Percentiles rank a stretch among this genome's conserved stretches.
phyloP scores from a whole-genome alignment of 2,797 vertebrate species.

The Acanthurus tractus region DNA sequence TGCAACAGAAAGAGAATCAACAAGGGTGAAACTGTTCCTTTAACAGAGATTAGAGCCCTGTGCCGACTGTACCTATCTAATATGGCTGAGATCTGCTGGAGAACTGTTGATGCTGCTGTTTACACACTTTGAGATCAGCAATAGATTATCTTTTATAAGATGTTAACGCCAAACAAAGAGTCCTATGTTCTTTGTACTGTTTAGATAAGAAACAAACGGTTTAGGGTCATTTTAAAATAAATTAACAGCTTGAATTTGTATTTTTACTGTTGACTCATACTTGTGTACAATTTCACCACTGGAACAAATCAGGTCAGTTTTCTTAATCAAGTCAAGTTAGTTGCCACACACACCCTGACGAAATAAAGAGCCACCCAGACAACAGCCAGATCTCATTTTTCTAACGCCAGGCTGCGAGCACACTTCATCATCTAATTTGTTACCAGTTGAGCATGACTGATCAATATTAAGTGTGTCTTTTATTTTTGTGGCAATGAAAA shows the following conservation, averaged over 20 bases:
- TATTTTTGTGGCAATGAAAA: constrained; percentile 26
- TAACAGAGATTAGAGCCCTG: background rate
- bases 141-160: background rate
- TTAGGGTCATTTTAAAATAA: no score
- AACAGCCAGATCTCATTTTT: background rate
- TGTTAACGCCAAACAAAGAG: no score
- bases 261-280: background rate
- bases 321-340: background rate
- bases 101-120: background rate
- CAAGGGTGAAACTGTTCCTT: background rate
- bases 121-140: background rate
- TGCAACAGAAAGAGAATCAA: constrained; percentile 3
- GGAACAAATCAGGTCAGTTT: background rate
- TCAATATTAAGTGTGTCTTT: background rate
- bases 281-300: background rate
- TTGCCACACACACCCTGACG: background rate
- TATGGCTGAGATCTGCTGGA: background rate
- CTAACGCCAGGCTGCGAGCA: background rate
- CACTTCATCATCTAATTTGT: constrained; percentile 2
- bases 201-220: no score
- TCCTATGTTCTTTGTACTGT: background rate
- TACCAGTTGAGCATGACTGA: background rate
- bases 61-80: background rate
- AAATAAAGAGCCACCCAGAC: constrained; percentile 1
- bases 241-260: no score